These are phyloP conservation scores for Daboia siamensis DNA, from an alignment of 2,113 vertebrate species.

Conservation along the genomic window DNA sequence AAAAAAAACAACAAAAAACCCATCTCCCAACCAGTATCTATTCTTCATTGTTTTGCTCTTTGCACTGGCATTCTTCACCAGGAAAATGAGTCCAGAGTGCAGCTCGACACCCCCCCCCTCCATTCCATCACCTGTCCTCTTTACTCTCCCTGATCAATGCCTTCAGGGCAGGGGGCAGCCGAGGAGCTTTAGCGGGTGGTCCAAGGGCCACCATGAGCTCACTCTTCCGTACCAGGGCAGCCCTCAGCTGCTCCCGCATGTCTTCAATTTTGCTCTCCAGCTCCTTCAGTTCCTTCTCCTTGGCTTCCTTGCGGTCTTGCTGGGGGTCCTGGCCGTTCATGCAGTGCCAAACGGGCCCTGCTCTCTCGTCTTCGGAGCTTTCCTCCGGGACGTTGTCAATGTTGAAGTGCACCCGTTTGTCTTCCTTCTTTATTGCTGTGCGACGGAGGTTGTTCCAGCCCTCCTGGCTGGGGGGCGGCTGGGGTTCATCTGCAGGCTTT, in stretches of 20 bases:
- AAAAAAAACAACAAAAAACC: background rate
- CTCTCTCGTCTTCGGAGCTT: conserved; percentile 37
- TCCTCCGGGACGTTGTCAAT: conserved; percentile 62
- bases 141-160: conserved; percentile 41
- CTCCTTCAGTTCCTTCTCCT: conserved; percentile 68
- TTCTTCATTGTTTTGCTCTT: background rate
- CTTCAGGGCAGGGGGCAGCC: background rate
- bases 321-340: conserved; percentile 56
- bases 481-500: background rate
- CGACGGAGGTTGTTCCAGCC: conserved; percentile 37
- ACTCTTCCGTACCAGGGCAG: conserved; percentile 72
- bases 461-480: conserved; percentile 31
- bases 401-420: conserved; percentile 74
- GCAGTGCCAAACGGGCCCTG: conserved; percentile 16
- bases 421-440: conserved; percentile 53
- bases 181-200: conserved; percentile 46
- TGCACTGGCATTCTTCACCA: background rate
- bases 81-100: background rate
- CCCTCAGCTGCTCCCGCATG: conserved; percentile 72
- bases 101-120: background rate
- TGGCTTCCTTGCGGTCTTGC: conserved; percentile 20
- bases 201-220: conserved; percentile 76
- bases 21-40: background rate
- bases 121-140: conserved; percentile 67
- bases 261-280: conserved; percentile 77